These are phyloP conservation scores for Drosophila recens DNA, from an alignment of 2,888 invertebrate genomes.

Conservation along the genomic window DNA sequence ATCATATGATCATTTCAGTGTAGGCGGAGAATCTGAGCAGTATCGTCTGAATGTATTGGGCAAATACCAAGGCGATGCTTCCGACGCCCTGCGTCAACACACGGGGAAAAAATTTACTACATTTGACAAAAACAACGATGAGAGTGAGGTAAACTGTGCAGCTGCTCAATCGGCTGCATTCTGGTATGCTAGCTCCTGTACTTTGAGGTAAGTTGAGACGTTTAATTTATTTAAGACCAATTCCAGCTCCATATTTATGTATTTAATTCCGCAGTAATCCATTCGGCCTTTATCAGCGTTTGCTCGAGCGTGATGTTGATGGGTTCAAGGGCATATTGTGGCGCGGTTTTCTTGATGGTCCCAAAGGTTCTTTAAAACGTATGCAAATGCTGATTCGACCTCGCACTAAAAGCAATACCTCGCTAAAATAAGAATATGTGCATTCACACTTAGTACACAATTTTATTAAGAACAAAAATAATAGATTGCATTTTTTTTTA, in stretches of 20 bases:
- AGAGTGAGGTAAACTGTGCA: constrained; percentile 56
- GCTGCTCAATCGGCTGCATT: constrained; percentile 58
- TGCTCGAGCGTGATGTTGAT: constrained; percentile 60
- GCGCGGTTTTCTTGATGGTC: constrained; percentile 67
- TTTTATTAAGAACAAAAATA: too few species aligned
- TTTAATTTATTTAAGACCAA: background rate
- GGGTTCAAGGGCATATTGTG: constrained; percentile 65
- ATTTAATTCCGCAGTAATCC: constrained; percentile 54
- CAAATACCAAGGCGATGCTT: constrained; percentile 56
- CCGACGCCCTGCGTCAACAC: constrained; percentile 60
- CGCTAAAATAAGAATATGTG: background rate
- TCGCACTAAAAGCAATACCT: constrained; percentile 3
- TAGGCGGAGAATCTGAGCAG: constrained; percentile 66
- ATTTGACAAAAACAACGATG: constrained; percentile 53
- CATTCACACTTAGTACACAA: background rate
- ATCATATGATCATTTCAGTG: constrained; percentile 61
- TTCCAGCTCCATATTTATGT: background rate
- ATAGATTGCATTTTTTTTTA: background rate
- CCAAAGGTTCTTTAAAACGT: constrained; percentile 65
- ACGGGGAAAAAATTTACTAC: constrained; percentile 67
- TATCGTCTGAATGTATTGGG: constrained; percentile 63
- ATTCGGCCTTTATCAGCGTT: constrained; percentile 64
- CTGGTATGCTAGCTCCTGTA: constrained; percentile 63
- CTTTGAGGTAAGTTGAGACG: constrained; percentile 46
- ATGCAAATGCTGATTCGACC: constrained; percentile 68